Percentiles rank a stretch among this genome's conserved stretches.
Evolutionary conservation across 2,888 invertebrate genomes (phyloP).

Genomic region (Chironomus tentans): DNA sequence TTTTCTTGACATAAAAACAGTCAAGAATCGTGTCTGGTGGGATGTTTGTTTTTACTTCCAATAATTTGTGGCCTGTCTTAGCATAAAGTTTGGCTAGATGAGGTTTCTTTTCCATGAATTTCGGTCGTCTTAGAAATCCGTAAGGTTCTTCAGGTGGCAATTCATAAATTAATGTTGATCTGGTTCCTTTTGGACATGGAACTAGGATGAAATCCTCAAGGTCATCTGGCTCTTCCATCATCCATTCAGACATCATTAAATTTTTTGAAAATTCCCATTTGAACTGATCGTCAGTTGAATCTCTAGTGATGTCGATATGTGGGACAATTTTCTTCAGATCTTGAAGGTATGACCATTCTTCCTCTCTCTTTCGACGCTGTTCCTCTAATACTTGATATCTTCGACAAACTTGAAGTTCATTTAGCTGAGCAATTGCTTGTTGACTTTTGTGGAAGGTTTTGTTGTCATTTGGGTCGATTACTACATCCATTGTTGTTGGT

Average conservation of each 20-base stretch:
- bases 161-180: not conserved
- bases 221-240: conserved; percentile 74
- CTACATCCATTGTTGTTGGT: too few species aligned
- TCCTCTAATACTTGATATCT: not conserved
- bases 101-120: not conserved
- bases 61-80: conserved; percentile 45
- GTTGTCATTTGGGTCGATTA: too few species aligned
- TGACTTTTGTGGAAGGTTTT: not conserved
- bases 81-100: not conserved
- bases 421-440: not conserved
- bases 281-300: not conserved
- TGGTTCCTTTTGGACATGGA: conserved; percentile 71
- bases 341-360: not conserved
- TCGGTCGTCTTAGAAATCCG: not conserved
- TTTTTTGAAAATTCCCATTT: conserved; percentile 38
- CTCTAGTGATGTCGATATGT: not conserved
- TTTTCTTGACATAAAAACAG: conserved; percentile 59
- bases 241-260: conserved; percentile 90
- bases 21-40: conserved; percentile 56
- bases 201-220: conserved; percentile 64
- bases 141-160: not conserved
- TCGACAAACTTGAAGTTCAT: not conserved
- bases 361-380: not conserved
- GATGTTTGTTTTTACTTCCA: conserved; percentile 42
- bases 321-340: not conserved